Evolutionary conservation across 2,113 vertebrate species (phyloP).

Genomic region (Eptesicus fuscus): DNA sequence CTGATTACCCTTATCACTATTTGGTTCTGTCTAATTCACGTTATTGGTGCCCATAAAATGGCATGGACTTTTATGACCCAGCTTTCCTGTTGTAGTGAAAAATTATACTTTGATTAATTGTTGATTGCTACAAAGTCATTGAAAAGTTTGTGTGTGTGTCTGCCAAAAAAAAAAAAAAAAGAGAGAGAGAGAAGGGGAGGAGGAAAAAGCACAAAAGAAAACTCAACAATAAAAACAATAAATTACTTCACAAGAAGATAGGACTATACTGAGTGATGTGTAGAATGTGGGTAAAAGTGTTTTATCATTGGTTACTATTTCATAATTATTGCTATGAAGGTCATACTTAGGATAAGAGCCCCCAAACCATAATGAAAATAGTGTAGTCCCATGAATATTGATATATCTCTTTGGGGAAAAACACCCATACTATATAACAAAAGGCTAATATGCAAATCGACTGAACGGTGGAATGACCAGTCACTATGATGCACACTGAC

Average conservation of each 20-base stretch:
- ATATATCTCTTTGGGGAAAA: not conserved
- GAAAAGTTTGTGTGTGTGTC: not conserved
- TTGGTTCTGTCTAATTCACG: not conserved
- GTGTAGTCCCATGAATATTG: not conserved
- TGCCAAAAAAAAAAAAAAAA: not conserved
- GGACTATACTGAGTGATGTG: not conserved
- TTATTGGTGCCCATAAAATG: conserved; percentile 56
- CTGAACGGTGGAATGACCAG: no score
- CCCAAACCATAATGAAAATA: not conserved
- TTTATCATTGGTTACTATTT: not conserved
- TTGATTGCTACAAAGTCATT: conserved; percentile 9
- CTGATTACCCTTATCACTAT: conserved; percentile 42
- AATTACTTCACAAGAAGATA: not conserved
- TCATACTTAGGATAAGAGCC: not conserved
- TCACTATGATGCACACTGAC: no score
- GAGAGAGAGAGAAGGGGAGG: not conserved
- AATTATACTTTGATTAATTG: conserved; percentile 31
- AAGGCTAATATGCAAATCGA: no score
- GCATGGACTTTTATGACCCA: conserved; percentile 5
- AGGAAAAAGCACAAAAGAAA: not conserved
- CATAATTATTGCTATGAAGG: not conserved
- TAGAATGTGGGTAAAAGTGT: not conserved
- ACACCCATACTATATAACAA: no score
- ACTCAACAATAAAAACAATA: not conserved
- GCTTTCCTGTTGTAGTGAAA: conserved; percentile 32